Conservation (phyloP, 2,888 invertebrate species). For the Mellilla xanthometata region DNA sequence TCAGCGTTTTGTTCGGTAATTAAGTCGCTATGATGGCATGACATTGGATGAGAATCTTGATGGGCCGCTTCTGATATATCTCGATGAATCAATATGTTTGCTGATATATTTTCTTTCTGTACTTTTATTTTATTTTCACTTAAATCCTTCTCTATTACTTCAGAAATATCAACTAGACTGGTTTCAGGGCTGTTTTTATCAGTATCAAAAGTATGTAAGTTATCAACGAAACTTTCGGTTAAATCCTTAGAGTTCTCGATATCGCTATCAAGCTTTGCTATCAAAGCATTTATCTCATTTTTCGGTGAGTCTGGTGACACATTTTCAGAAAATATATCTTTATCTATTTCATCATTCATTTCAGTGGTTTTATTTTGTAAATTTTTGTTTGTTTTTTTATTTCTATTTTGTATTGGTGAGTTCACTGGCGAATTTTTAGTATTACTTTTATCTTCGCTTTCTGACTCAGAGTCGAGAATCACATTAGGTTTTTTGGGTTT, state of each 20-base stretch:
- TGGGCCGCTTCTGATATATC: background rate
- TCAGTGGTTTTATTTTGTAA: too few species aligned
- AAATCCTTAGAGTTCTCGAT: conserved; percentile 46
- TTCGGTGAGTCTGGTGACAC: conserved; percentile 55
- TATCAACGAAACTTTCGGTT: conserved; percentile 48
- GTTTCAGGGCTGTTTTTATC: conserved; percentile 42
- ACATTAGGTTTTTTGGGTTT: conserved; percentile 44
- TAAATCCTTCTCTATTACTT: conserved; percentile 39
- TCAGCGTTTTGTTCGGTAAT: background rate
- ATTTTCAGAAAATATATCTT: conserved; percentile 65
- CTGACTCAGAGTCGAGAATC: conserved; percentile 55
- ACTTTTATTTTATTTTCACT: conserved; percentile 19
- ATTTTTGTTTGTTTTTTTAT: too few species aligned
- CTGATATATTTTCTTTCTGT: too few species aligned
- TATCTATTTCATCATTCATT: conserved; percentile 37
- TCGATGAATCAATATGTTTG: too few species aligned
- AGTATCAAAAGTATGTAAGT: conserved; percentile 54
- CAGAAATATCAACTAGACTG: conserved; percentile 34
- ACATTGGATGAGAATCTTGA: background rate
- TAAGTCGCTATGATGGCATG: background rate
- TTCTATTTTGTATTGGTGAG: too few species aligned
- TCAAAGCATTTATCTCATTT: conserved; percentile 64
- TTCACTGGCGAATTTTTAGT: too few species aligned
- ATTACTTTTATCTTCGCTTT: conserved; percentile 3
- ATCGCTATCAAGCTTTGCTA: conserved; percentile 64